Conservation (phyloP, 1,140 invertebrate genomes). For the Hestina assimilis region DNA sequence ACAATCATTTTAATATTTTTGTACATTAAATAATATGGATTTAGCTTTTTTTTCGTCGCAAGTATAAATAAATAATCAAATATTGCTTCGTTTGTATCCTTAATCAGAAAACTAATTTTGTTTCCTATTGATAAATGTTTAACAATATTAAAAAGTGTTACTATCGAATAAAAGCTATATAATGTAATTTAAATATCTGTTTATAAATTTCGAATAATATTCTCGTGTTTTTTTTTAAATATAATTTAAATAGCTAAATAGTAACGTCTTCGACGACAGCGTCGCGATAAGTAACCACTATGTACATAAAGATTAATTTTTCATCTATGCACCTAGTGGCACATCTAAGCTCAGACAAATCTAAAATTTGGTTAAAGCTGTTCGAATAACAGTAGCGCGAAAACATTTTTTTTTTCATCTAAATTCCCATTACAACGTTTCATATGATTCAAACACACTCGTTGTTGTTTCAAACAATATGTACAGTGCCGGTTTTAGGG, state of each 20-base stretch:
- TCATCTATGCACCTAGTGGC: conserved; percentile 45
- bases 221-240: conserved; percentile 9
- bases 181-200: conserved; percentile 8
- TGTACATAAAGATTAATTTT: conserved; percentile 39
- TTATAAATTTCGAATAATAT: conserved; percentile 21
- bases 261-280: conserved; percentile 26
- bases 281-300: conserved; percentile 33
- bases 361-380: conserved; percentile 43
- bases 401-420: conserved; percentile 1
- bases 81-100: conserved; percentile 29
- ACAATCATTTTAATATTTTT: conserved; percentile 32
- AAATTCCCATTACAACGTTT: too few species aligned
- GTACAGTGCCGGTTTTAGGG: too few species aligned
- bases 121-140: conserved; percentile 6
- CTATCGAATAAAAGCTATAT: conserved; percentile 17
- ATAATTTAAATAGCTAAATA: conserved; percentile 28
- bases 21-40: conserved; percentile 34
- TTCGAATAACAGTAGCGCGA: conserved; percentile 10
- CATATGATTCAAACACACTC: too few species aligned
- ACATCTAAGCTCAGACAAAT: conserved; percentile 38
- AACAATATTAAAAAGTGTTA: conserved; percentile 7
- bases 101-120: neutral
- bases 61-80: conserved; percentile 9
- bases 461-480: too few species aligned
- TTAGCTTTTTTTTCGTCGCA: conserved; percentile 3